Evolutionary conservation across 2,888 invertebrate genomes (phyloP).

Genomic region (Monopis laevigella): DNA sequence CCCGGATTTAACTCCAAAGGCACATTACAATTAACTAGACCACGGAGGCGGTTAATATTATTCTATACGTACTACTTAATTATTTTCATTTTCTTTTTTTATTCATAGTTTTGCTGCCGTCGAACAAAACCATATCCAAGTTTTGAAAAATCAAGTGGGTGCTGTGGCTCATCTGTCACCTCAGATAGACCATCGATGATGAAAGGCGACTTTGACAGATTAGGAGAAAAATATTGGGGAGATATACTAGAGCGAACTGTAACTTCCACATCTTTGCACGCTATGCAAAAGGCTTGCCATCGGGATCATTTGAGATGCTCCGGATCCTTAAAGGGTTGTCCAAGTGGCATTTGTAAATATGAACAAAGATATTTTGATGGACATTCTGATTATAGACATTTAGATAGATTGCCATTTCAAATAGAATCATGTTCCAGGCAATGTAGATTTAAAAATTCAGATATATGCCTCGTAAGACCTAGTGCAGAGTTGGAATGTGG

Average conservation of each 20-base stretch:
- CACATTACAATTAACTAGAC: too few species aligned
- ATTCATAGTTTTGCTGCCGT: slow-evolving; percentile 50
- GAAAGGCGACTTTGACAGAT: slow-evolving; percentile 71
- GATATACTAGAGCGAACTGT: slow-evolving; percentile 82
- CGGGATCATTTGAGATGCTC: slow-evolving; percentile 37
- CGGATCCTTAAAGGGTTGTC: slow-evolving; percentile 60
- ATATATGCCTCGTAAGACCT: slow-evolving; percentile 56
- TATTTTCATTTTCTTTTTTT: too few species aligned
- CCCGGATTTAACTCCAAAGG: too few species aligned
- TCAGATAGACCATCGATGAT: slow-evolving; percentile 55
- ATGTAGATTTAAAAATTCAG: slow-evolving; percentile 56
- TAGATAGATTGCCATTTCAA: slow-evolving; percentile 56
- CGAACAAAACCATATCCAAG: slow-evolving; percentile 45
- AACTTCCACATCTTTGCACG: slow-evolving; percentile 78
- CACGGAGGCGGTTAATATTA: too few species aligned
- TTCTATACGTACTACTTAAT: too few species aligned
- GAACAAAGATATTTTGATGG: slow-evolving; percentile 55
- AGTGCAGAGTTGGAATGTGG: slow-evolving; percentile 48
- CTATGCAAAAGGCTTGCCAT: slow-evolving; percentile 67
- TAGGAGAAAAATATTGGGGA: slow-evolving; percentile 78
- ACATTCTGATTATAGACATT: slow-evolving; percentile 48
- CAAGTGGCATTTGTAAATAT: slow-evolving; percentile 47
- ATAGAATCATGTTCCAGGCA: slow-evolving; percentile 59
- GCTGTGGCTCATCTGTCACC: slow-evolving; percentile 54
- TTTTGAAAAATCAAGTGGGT: slow-evolving; percentile 55